Conservation (phyloP, 2,797 vertebrate species). For the Pseudotriccus pelzelni region DNA sequence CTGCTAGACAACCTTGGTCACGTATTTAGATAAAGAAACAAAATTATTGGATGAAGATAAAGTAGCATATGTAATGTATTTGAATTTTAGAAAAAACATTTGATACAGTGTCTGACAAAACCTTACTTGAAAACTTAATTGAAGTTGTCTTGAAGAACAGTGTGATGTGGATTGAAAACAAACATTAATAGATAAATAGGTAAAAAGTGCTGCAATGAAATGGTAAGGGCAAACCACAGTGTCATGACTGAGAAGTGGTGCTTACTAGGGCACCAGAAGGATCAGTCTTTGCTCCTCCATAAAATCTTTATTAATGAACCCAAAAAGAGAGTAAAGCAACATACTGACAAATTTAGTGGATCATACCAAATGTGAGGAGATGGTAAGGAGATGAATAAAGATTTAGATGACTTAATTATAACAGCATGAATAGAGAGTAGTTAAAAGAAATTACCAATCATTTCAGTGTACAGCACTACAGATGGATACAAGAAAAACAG, state of each 20-base stretch:
- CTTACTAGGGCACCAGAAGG: background rate
- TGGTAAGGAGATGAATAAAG: background rate
- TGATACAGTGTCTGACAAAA: constrained; percentile 9
- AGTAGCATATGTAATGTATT: background rate
- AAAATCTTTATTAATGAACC: background rate
- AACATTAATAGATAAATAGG: constrained; percentile 7
- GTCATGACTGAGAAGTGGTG: background rate
- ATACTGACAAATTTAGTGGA: background rate
- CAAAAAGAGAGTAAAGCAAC: background rate
- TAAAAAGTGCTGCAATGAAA: constrained; percentile 17
- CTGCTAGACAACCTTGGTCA: background rate
- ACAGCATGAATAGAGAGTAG: background rate
- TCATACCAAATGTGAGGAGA: background rate
- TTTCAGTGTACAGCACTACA: background rate
- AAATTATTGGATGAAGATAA: background rate
- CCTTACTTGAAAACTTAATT: constrained; percentile 15
- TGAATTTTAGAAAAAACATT: constrained; percentile 31
- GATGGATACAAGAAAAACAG: background rate
- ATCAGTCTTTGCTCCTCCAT: background rate
- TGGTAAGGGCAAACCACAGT: background rate
- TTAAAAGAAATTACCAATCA: background rate
- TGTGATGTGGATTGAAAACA: constrained; percentile 19
- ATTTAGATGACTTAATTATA: background rate
- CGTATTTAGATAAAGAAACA: background rate
- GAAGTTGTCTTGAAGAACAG: background rate